Percentiles rank a stretch among this genome's conserved stretches.
These are phyloP conservation scores for Macrobrachium rosenbergii DNA, from an alignment of 1,140 invertebrate species.

Conservation along the genomic window DNA sequence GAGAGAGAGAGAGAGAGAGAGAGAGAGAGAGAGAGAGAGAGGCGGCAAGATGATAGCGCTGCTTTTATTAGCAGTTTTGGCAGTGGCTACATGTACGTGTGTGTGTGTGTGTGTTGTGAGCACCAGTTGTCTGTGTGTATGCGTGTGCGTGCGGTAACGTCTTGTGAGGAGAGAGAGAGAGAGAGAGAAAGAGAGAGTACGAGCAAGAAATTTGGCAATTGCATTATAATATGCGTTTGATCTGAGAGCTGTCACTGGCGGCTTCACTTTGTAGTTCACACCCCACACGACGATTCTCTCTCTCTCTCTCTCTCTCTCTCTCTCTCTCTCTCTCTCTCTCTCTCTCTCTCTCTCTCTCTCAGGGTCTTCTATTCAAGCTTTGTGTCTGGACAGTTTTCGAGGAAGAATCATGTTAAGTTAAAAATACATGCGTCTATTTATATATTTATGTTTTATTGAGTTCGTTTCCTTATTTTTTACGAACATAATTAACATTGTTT, in stretches of 20 bases:
- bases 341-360: conserved; percentile 33
- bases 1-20: background rate
- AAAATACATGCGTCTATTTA: no score
- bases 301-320: conserved; percentile 16
- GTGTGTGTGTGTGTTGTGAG: no score
- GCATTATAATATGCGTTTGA: background rate
- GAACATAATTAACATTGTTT: no score
- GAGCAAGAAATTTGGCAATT: background rate
- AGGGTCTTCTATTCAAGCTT: background rate
- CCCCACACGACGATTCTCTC: background rate
- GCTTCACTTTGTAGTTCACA: background rate
- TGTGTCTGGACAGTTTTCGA: no score
- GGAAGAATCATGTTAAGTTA: no score
- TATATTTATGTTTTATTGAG: no score
- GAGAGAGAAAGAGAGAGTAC: no score
- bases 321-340: conserved; percentile 36
- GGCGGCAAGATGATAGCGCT: no score
- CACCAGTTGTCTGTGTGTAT: no score
- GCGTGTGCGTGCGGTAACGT: no score
- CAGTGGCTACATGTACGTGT: background rate
- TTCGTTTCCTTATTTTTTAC: no score
- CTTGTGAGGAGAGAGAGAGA: background rate
- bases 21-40: background rate
- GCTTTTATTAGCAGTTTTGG: background rate
- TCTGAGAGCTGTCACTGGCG: background rate